Evolutionary conservation across 2,113 vertebrate species (phyloP).

Genomic region (Alaudala cheleensis): DNA sequence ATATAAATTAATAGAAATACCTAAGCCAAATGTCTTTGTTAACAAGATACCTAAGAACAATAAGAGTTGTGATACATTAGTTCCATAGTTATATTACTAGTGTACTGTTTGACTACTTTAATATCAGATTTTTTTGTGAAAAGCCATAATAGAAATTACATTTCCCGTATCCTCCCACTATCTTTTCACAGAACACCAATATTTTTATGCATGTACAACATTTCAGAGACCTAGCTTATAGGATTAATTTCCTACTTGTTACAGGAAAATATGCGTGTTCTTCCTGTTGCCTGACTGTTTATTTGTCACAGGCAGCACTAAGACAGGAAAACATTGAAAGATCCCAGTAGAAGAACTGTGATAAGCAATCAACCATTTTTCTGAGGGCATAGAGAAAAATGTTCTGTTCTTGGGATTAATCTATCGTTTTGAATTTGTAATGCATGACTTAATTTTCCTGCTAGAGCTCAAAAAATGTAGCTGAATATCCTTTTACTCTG

Average conservation of each 20-base stretch:
- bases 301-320: neutral
- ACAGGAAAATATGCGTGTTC: neutral
- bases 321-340: neutral
- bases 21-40: neutral
- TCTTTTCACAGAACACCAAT: neutral
- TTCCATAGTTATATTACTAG: neutral
- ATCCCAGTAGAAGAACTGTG: neutral
- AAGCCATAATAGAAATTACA: neutral
- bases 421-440: constrained; percentile 16
- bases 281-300: neutral
- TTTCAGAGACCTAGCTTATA: neutral
- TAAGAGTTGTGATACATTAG: neutral
- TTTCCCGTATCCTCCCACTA: neutral
- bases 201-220: neutral
- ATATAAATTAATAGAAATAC: neutral
- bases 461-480: neutral
- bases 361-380: neutral
- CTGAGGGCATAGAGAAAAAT: neutral
- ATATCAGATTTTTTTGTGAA: neutral
- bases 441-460: neutral
- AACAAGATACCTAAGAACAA: neutral
- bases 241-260: neutral
- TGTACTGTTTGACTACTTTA: neutral
- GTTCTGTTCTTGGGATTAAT: neutral
- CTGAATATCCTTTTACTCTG: neutral